A percentile compares a stretch with the other conserved stretches of the same genome.
Conservation (phyloP, 1,140 invertebrate genomes). For the Paracyclopina nana region DNA sequence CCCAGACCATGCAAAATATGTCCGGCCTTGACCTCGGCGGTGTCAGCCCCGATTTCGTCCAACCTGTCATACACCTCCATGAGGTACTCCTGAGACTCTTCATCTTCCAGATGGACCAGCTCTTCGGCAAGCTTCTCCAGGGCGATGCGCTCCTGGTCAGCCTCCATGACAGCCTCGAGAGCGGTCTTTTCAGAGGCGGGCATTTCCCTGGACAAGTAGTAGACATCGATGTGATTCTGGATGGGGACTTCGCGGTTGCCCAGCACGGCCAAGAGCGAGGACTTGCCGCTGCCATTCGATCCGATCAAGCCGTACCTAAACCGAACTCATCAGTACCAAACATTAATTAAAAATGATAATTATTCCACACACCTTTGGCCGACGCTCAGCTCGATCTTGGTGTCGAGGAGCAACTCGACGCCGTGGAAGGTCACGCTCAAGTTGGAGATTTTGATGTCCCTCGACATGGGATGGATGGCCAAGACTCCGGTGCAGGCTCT, state of each 20-base stretch:
- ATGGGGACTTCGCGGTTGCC: slow-evolving; percentile 88
- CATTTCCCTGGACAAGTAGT: slow-evolving; percentile 89
- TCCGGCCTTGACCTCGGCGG: slow-evolving; percentile 78
- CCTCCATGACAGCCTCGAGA: slow-evolving; percentile 90
- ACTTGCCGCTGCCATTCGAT: no score
- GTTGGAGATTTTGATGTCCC: slow-evolving; percentile 91
- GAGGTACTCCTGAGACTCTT: slow-evolving; percentile 36
- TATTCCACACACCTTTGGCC: slow-evolving; percentile 78
- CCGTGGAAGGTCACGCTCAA: slow-evolving; percentile 97
- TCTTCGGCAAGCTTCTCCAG: slow-evolving; percentile 84
- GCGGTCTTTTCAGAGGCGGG: slow-evolving; percentile 74
- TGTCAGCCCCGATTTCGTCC: slow-evolving; percentile 88
- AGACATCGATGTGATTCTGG: slow-evolving; percentile 92
- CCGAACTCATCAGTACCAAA: slow-evolving; percentile 91
- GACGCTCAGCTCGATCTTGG: slow-evolving; percentile 87
- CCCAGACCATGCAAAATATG: slow-evolving; percentile 90
- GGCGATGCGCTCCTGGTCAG: slow-evolving; percentile 76
- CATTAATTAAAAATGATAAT: no score
- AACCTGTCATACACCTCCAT: slow-evolving; percentile 65
- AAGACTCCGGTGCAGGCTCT: slow-evolving; percentile 82
- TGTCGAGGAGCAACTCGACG: slow-evolving; percentile 81
- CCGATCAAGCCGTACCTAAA: slow-evolving; percentile 52
- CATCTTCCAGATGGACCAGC: slow-evolving; percentile 62
- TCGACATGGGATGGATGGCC: slow-evolving; percentile 76
- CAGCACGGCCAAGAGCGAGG: slow-evolving; percentile 70